Evolutionary conservation across 2,888 invertebrate genomes (phyloP).

Genomic region (Buathra laborator): DNA sequence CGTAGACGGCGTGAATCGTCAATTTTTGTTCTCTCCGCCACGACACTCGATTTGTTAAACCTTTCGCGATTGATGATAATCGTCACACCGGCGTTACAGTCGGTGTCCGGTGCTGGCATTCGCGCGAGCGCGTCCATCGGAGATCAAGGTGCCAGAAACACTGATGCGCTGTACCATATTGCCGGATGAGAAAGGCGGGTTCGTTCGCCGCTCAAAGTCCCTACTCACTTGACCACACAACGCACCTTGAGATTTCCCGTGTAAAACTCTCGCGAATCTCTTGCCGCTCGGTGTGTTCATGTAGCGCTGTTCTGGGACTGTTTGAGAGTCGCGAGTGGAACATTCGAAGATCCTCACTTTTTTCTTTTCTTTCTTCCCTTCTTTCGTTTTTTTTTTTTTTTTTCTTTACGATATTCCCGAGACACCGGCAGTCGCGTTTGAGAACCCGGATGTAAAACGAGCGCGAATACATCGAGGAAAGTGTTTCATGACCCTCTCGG

Average conservation of each 20-base stretch:
- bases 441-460: slow-evolving; percentile 14
- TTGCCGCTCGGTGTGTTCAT: slow-evolving; percentile 19
- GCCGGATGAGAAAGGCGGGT: slow-evolving; percentile 79
- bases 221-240: slow-evolving; percentile 75
- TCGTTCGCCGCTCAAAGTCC: slow-evolving; percentile 79
- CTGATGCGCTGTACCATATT: slow-evolving; percentile 72
- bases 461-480: slow-evolving; percentile 14
- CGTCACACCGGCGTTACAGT: slow-evolving; percentile 34
- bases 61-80: slow-evolving; percentile 24
- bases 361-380: not conserved
- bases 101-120: slow-evolving; percentile 59
- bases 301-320: not conserved
- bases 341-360: slow-evolving; percentile 22
- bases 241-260: slow-evolving; percentile 9
- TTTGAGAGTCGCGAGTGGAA: not conserved
- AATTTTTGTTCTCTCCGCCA: slow-evolving; percentile 23
- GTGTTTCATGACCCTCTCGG: not conserved
- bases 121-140: slow-evolving; percentile 80
- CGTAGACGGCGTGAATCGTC: slow-evolving; percentile 1
- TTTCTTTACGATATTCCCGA: no score
- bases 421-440: not conserved
- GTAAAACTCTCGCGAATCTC: slow-evolving; percentile 3
- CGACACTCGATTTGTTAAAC: slow-evolving; percentile 4
- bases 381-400: slow-evolving; percentile 4
- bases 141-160: slow-evolving; percentile 80